Evolutionary conservation across 1,140 invertebrate genomes (phyloP).

Genomic region (Ruditapes philippinarum): DNA sequence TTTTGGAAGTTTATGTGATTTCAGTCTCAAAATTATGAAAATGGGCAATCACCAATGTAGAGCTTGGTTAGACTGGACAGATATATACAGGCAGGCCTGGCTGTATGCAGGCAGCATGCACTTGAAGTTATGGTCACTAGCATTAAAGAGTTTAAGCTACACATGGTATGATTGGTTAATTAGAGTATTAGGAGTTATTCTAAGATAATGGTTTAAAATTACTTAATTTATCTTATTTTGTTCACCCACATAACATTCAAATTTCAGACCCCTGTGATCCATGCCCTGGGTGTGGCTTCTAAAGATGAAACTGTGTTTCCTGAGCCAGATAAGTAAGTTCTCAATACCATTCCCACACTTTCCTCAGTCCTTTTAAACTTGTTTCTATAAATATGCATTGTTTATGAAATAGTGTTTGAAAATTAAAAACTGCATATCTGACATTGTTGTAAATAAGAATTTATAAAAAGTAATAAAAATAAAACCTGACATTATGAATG

Average conservation of each 20-base stretch:
- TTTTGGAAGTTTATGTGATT: too few species aligned
- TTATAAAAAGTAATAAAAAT: not conserved
- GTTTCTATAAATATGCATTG: not conserved
- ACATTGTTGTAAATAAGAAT: not conserved
- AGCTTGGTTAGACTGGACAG: too few species aligned
- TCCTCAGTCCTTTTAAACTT: not conserved
- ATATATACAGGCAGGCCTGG: not conserved
- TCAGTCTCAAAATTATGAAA: too few species aligned
- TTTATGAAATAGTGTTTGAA: not conserved
- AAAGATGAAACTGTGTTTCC: slow-evolving; percentile 81
- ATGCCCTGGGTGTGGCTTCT: slow-evolving; percentile 83
- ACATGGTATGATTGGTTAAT: not conserved
- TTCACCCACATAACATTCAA: not conserved
- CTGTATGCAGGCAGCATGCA: not conserved
- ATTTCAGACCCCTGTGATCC: slow-evolving; percentile 84
- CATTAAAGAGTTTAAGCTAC: not conserved
- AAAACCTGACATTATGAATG: not conserved
- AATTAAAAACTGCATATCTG: not conserved
- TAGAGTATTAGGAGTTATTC: not conserved
- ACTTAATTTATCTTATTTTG: too few species aligned
- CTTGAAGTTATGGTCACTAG: not conserved
- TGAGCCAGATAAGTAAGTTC: slow-evolving; percentile 80
- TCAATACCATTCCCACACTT: not conserved
- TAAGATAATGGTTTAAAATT: too few species aligned
- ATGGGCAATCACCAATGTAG: too few species aligned